Conservation (phyloP, 2,888 invertebrate species). For the Phortica okadai region DNA sequence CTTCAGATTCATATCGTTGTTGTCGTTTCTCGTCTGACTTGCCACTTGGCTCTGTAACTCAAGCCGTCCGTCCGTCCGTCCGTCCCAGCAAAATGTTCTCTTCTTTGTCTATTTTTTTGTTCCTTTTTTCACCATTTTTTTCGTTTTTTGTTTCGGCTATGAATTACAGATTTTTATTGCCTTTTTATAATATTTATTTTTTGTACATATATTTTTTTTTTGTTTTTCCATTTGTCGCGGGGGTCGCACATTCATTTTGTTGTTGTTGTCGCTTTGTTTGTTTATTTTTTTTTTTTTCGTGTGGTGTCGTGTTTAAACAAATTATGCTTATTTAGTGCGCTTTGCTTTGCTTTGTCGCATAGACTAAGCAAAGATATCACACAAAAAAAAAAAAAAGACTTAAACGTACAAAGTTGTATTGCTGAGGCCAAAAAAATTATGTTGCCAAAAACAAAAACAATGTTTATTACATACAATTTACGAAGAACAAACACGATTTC, state of each 20-base stretch:
- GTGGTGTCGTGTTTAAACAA: background rate
- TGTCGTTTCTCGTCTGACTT: background rate
- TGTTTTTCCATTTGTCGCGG: background rate
- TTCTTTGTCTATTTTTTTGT: background rate
- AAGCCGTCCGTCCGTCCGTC: too few species aligned
- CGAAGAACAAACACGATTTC: too few species aligned
- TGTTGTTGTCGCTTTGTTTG: background rate
- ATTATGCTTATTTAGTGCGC: background rate
- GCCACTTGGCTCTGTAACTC: background rate
- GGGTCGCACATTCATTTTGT: background rate
- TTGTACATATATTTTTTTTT: background rate
- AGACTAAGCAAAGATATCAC: too few species aligned
- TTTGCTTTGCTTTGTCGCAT: background rate
- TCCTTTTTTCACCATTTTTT: background rate
- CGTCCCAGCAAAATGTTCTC: background rate
- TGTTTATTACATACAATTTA: too few species aligned
- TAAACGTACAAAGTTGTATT: too few species aligned
- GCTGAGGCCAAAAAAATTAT: too few species aligned
- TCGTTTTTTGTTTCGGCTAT: background rate
- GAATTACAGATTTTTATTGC: conserved; percentile 13
- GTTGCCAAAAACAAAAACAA: too few species aligned
- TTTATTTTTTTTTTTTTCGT: background rate
- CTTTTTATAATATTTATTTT: conserved; percentile 14
- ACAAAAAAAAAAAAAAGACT: too few species aligned
- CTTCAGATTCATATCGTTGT: conserved; percentile 16